Percentiles rank a stretch among this genome's conserved stretches.
Evolutionary conservation across 1,140 invertebrate genomes (phyloP).

Genomic region (Hyles euphorbiae): DNA sequence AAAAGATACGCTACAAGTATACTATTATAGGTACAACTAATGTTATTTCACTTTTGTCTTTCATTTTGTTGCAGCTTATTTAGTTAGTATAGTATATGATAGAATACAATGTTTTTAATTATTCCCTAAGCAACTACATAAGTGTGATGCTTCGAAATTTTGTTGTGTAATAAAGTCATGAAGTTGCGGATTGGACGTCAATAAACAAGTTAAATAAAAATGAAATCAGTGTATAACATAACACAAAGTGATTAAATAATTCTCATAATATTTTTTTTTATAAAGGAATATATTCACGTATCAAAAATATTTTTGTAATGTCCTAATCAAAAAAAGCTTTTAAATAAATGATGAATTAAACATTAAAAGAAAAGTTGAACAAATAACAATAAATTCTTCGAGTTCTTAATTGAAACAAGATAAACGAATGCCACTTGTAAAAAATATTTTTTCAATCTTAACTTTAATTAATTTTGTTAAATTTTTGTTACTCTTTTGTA

Average conservation of each 20-base stretch:
- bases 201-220: neutral
- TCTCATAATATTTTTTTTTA: too few species aligned
- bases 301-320: too few species aligned
- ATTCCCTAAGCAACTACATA: neutral
- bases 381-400: too few species aligned
- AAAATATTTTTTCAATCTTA: too few species aligned
- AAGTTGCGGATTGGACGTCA: neutral
- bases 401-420: too few species aligned
- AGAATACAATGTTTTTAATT: neutral
- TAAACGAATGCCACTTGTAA: too few species aligned
- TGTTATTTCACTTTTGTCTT: constrained; percentile 66
- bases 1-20: neutral
- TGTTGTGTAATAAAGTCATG: neutral
- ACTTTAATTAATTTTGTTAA: too few species aligned
- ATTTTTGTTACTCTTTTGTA: too few species aligned
- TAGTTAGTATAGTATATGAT: neutral
- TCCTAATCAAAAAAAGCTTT: too few species aligned
- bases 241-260: neutral
- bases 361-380: too few species aligned
- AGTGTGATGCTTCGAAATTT: neutral
- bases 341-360: too few species aligned
- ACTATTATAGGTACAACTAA: constrained; percentile 27
- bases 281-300: too few species aligned
- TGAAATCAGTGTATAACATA: neutral
- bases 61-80: constrained; percentile 38